Conservation (phyloP, 2,113 vertebrate species). For the Heloderma charlesbogerti region DNA sequence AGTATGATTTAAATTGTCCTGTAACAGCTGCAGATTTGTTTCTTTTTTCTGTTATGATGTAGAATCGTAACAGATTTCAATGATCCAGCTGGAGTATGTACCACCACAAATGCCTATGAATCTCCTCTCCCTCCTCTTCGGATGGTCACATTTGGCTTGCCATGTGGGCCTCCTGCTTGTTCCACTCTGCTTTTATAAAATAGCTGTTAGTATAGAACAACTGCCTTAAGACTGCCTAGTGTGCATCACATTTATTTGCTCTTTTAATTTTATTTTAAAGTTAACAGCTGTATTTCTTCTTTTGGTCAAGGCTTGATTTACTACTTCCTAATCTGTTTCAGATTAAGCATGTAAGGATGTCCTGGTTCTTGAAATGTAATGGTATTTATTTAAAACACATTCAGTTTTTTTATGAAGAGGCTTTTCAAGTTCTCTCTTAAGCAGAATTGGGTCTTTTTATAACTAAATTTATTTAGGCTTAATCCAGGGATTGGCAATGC, state of each 20-base stretch:
- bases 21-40: not conserved
- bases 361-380: constrained; percentile 46
- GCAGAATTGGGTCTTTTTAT: not conserved
- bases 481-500: too few species aligned
- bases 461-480: not conserved
- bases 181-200: constrained; percentile 63
- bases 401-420: constrained; percentile 32
- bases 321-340: constrained; percentile 64
- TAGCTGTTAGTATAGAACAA: constrained; percentile 34
- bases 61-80: not conserved
- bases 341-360: constrained; percentile 45
- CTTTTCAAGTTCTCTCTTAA: not conserved
- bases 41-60: constrained; percentile 8
- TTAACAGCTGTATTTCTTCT: constrained; percentile 45
- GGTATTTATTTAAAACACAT: constrained; percentile 44
- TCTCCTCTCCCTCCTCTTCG: not conserved
- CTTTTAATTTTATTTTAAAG: constrained; percentile 51
- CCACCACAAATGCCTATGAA: not conserved
- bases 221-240: constrained; percentile 32
- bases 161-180: constrained; percentile 51
- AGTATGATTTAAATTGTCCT: constrained; percentile 12
- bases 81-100: not conserved
- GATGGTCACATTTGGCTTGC: constrained; percentile 24
- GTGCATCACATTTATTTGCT: constrained; percentile 44
- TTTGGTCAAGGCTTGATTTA: constrained; percentile 51